Base-by-base conservation (phyloP, 2,113 vertebrate genomes). In the Menura novaehollandiae region DNA sequence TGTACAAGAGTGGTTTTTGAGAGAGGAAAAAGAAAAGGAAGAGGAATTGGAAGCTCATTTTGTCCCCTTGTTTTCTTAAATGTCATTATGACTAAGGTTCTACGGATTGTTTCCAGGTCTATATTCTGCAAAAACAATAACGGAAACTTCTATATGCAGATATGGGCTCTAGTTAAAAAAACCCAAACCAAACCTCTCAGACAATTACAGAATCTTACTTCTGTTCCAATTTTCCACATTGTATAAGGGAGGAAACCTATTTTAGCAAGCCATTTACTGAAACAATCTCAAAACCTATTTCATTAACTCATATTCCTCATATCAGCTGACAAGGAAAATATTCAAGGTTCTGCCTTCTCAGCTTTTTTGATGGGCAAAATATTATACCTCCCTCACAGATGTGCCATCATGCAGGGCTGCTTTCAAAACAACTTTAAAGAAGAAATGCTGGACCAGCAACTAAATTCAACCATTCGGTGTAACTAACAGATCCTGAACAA, bases 281-380 rank as follows among this genome's bases (percentile, higher is more conserved):
- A 96, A 92, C 51, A 59, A 46, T 89, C 33, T 87, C 66, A 89
- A 72, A 93, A 80, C 32, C 15, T 52, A 72, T 96, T 93, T 84
- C n/a, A 95, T 79, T 97, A 95, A 74, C 56, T 78, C 82, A 33
- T 55, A 53, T 68, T 89, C 33, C 32, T 75, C 39, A 28, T 79
- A 82, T 76, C 60, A 89, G 24, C 13, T 87, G 74, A 78, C 69
- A 95, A 90, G 24, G 75, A 80, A 95, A 93, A 83, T 33, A 80
- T 63, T 35, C 32, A 39, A 73, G 39, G 18, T 83, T 96, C 84
- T 96, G 55, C 28, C 47, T 95, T 73, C 68, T 78, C 58, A 88
- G 52, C 33, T 90, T 11, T 86, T 94, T 93, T 72, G 81, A 44
- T 88, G 19, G 16, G 12, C 5, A 95, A 95, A 96, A 84, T 92